phyloP scores from a whole-genome alignment of 2,113 vertebrate species.

The Rhinolophus sinicus region DNA sequence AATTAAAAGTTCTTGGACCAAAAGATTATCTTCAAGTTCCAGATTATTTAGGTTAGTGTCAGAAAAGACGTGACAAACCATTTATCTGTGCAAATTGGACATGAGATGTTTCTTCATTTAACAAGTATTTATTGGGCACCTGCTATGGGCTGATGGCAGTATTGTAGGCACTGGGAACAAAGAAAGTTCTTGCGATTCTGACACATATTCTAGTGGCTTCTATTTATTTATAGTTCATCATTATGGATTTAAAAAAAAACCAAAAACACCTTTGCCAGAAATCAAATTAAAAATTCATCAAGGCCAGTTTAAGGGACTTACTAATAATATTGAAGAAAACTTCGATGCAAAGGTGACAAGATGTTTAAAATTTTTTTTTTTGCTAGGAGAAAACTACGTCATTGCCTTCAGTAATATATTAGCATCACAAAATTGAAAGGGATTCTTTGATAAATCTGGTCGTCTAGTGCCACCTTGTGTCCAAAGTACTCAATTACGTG shows the following conservation, averaged over 20 bases:
- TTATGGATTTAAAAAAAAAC: neutral
- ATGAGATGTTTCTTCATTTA: neutral
- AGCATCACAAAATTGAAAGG: neutral
- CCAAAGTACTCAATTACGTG: neutral
- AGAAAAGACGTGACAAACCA: neutral
- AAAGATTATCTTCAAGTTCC: constrained; percentile 37
- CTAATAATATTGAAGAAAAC: neutral
- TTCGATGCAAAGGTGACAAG: neutral
- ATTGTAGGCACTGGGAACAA: neutral
- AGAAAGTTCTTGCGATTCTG: neutral
- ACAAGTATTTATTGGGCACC: neutral
- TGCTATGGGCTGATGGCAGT: neutral
- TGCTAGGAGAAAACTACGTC: neutral
- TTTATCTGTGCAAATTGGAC: neutral
- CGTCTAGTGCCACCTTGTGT: constrained; percentile 64
- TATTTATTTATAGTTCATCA: neutral
- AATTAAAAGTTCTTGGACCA: constrained; percentile 44
- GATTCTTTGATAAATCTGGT: neutral
- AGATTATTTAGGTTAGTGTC: constrained; percentile 35
- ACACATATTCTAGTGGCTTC: neutral
- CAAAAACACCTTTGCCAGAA: constrained; percentile 9
- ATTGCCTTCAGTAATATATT: neutral
- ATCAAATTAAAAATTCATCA: neutral
- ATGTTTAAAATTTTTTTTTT: neutral
- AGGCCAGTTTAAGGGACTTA: constrained; percentile 15